phyloP scores from a whole-genome alignment of 2,888 invertebrate genomes.

The Agonopterix subpropinquella region DNA sequence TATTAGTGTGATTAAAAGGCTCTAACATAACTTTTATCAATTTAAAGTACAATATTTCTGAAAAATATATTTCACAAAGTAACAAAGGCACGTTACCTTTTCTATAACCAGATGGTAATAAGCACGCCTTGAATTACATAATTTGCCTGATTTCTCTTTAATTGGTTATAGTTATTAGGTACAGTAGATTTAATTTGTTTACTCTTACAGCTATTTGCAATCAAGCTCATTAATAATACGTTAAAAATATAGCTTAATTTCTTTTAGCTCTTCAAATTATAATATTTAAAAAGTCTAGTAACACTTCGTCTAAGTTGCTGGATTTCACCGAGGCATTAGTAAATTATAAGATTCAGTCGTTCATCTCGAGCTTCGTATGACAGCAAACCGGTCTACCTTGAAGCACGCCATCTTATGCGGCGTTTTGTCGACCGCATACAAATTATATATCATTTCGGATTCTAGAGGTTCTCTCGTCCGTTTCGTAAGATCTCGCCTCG shows the following conservation, averaged over 20 bases:
- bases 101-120: not conserved
- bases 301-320: too few relatives aligned
- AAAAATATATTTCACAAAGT: not conserved
- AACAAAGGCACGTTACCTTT: not conserved
- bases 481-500: constrained; percentile 52
- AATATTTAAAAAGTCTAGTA: too few relatives aligned
- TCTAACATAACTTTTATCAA: too few relatives aligned
- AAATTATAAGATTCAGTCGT: not conserved
- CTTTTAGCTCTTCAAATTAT: too few relatives aligned
- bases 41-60: not conserved
- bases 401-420: constrained; percentile 38
- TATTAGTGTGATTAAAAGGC: too few relatives aligned
- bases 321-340: too few relatives aligned
- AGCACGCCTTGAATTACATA: not conserved
- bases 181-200: too few relatives aligned
- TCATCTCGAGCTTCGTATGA: not conserved
- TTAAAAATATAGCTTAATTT: too few relatives aligned
- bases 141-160: not conserved
- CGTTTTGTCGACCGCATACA: constrained; percentile 36
- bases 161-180: not conserved
- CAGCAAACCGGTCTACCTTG: constrained; percentile 57
- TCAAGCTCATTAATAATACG: too few relatives aligned
- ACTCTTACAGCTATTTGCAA: too few relatives aligned
- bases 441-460: constrained; percentile 44
- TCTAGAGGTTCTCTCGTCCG: constrained; percentile 37